phyloP scores from a whole-genome alignment of 2,888 invertebrate genomes.

The Cryptus viduatorius region DNA sequence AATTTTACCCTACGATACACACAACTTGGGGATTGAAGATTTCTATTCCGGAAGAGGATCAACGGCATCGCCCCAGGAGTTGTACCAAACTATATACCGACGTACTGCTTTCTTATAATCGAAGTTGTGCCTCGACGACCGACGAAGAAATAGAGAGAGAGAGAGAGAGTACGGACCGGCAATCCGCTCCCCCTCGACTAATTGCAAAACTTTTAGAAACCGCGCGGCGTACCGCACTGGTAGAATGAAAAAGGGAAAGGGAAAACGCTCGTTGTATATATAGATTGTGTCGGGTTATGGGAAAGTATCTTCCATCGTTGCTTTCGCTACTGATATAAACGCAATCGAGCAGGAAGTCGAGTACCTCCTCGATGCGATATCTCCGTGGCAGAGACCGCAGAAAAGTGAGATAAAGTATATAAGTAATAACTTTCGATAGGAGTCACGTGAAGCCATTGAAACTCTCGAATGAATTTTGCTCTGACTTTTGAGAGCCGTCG shows the following conservation, averaged over 20 bases:
- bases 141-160: slow-evolving; percentile 52
- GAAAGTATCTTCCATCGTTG: slow-evolving; percentile 43
- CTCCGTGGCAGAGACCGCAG: slow-evolving; percentile 14
- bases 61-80: not conserved
- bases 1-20: slow-evolving; percentile 20
- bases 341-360: slow-evolving; percentile 47
- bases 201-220: slow-evolving; percentile 70
- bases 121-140: slow-evolving; percentile 59
- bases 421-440: slow-evolving; percentile 74
- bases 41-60: slow-evolving; percentile 51
- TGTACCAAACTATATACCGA: slow-evolving; percentile 20
- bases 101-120: slow-evolving; percentile 65
- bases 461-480: slow-evolving; percentile 69
- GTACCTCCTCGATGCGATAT: slow-evolving; percentile 4
- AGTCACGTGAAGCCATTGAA: slow-evolving; percentile 68
- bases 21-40: slow-evolving; percentile 47
- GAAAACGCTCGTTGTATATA: slow-evolving; percentile 15
- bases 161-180: slow-evolving; percentile 27
- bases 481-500: slow-evolving; percentile 38
- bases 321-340: slow-evolving; percentile 50
- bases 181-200: slow-evolving; percentile 50
- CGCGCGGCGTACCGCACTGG: slow-evolving; percentile 26
- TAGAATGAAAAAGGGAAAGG: slow-evolving; percentile 19
- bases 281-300: slow-evolving; percentile 36
- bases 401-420: slow-evolving; percentile 43